phyloP scores from a whole-genome alignment of 2,113 vertebrate species.

The Ariopsis seemanni region DNA sequence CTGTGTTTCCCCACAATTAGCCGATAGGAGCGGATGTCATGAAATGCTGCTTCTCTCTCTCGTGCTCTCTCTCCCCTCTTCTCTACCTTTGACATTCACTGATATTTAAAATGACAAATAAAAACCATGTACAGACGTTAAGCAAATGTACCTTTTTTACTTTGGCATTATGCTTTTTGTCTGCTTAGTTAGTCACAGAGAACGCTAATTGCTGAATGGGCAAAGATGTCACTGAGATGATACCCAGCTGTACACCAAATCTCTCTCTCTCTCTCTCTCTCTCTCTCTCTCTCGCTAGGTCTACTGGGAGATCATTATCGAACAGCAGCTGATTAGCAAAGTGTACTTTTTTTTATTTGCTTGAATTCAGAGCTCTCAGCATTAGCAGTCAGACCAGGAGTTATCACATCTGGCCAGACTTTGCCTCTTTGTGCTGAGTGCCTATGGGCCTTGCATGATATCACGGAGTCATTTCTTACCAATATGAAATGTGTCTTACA shows the following conservation, averaged over 20 bases:
- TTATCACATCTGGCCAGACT: not conserved
- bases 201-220: conserved; percentile 58
- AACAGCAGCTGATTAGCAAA: conserved; percentile 58
- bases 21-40: conserved; percentile 60
- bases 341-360: conserved; percentile 39
- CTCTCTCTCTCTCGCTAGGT: conserved; percentile 40
- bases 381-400: conserved; percentile 2
- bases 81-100: conserved; percentile 40
- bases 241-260: conserved; percentile 55
- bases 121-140: conserved; percentile 19
- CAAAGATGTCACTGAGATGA: conserved; percentile 48
- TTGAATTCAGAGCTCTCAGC: conserved; percentile 20
- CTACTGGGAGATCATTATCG: conserved; percentile 69
- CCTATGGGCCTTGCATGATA: not conserved
- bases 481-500: not conserved
- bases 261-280: conserved; percentile 13
- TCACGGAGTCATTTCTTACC: not conserved
- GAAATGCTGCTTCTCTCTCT: conserved; percentile 28
- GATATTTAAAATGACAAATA: conserved; percentile 11
- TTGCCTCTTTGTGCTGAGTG: conserved; percentile 12
- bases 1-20: conserved; percentile 77
- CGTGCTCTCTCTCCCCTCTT: not conserved
- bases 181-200: conserved; percentile 39
- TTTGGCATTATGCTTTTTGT: conserved; percentile 27
- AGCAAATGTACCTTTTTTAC: conserved; percentile 24